Evolutionary conservation across 30 jellyfish, hydroid and myxozoan species (phyloP).

Genomic region (Nemopilema nomurai): DNA sequence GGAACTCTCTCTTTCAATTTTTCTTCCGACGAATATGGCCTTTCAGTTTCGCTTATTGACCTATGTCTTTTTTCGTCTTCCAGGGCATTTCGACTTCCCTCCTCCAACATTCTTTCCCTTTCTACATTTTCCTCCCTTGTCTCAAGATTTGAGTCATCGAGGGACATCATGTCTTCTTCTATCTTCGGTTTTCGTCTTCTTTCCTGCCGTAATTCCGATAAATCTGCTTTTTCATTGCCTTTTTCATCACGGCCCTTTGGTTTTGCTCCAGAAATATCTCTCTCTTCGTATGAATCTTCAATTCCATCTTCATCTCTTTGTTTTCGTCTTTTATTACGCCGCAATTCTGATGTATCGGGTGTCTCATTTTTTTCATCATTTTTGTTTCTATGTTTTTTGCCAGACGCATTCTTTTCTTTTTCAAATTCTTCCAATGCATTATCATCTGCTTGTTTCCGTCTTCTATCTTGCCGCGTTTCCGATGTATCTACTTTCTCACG

Average conservation of each 20-base stretch:
- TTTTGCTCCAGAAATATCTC: too few relatives aligned
- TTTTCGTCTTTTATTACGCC: too few relatives aligned
- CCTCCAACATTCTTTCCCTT: too few relatives aligned
- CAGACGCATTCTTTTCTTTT: neutral
- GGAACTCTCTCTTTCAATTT: neutral
- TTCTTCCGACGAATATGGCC: neutral
- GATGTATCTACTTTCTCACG: neutral
- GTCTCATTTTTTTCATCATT: neutral
- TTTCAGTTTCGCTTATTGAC: neutral
- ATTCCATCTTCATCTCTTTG: neutral
- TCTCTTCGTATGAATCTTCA: neutral
- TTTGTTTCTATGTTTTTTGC: neutral
- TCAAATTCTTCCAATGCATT: neutral
- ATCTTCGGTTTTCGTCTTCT: neutral
- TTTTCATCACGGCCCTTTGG: neutral
- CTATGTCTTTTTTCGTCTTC: neutral
- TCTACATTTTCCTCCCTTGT: neutral
- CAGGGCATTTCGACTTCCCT: too few relatives aligned
- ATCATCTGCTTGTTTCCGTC: constrained; percentile 6
- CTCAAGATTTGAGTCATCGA: neutral
- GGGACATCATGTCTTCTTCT: neutral
- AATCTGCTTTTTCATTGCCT: neutral
- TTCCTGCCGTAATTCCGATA: neutral
- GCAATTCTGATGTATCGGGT: neutral
- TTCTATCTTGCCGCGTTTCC: neutral